phyloP scores from a whole-genome alignment of 2,113 vertebrate species.

The Psammodynastes pulverulentus region DNA sequence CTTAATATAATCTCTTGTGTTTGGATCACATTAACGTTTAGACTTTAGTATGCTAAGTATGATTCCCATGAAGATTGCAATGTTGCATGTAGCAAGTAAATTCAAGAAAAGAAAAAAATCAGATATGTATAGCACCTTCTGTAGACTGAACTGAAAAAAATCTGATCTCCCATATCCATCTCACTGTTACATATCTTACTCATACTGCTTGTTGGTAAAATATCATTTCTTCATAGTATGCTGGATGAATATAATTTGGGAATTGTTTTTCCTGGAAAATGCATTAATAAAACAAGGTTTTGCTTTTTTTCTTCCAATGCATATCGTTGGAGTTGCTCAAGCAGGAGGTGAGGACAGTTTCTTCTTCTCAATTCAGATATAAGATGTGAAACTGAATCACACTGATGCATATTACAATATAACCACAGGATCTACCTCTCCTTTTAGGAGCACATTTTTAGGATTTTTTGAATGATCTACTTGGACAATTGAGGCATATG shows the following conservation, averaged over 20 bases:
- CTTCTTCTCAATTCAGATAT: neutral
- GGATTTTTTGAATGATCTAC: neutral
- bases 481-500: neutral
- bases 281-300: neutral
- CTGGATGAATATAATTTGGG: neutral
- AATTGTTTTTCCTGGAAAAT: neutral
- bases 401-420: neutral
- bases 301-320: neutral
- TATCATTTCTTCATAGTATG: neutral
- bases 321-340: neutral
- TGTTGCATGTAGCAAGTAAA: neutral
- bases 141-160: neutral
- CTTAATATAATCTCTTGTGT: neutral
- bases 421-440: neutral
- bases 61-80: neutral
- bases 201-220: neutral
- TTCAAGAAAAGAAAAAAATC: neutral
- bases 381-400: neutral
- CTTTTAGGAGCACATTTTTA: neutral
- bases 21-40: neutral
- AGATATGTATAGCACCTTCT: neutral
- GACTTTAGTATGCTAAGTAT: neutral
- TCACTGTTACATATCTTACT: neutral
- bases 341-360: neutral
- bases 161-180: neutral